Conservation (phyloP, 2,113 vertebrate species). For the Gobiocypris rarus region DNA sequence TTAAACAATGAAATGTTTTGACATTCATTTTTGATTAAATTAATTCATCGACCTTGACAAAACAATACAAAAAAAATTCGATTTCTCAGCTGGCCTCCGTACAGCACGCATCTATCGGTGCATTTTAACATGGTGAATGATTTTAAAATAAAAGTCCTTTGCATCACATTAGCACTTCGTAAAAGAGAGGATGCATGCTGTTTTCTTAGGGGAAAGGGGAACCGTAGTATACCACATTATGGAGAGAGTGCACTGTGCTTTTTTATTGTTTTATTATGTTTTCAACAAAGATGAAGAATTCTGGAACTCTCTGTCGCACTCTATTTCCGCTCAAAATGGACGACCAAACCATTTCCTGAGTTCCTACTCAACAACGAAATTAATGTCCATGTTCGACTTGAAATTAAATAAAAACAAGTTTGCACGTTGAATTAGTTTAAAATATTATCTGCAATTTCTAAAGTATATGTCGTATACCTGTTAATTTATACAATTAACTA, state of each 20-base stretch:
- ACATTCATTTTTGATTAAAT: conserved; percentile 47
- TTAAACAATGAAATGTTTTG: background rate
- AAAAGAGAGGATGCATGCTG: background rate
- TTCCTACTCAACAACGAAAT: background rate
- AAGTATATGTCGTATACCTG: no score
- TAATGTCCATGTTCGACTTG: no score
- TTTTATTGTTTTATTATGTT: background rate
- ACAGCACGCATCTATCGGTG: no score
- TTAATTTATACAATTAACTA: no score
- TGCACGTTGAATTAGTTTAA: no score
- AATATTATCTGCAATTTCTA: no score
- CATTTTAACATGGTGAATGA: background rate
- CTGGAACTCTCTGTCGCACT: no score
- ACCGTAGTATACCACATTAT: background rate
- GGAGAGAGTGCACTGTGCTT: background rate
- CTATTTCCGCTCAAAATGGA: conserved; percentile 3
- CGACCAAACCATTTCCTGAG: conserved; percentile 66
- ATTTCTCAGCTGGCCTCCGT: background rate
- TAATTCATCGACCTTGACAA: background rate
- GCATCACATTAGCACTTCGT: no score
- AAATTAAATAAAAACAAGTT: no score
- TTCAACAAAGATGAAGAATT: no score
- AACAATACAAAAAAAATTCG: background rate
- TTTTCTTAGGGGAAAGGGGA: background rate
- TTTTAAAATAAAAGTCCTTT: conserved; percentile 51